Evolutionary conservation across 2,888 invertebrate genomes (phyloP).

Genomic region (Pammene aurita): DNA sequence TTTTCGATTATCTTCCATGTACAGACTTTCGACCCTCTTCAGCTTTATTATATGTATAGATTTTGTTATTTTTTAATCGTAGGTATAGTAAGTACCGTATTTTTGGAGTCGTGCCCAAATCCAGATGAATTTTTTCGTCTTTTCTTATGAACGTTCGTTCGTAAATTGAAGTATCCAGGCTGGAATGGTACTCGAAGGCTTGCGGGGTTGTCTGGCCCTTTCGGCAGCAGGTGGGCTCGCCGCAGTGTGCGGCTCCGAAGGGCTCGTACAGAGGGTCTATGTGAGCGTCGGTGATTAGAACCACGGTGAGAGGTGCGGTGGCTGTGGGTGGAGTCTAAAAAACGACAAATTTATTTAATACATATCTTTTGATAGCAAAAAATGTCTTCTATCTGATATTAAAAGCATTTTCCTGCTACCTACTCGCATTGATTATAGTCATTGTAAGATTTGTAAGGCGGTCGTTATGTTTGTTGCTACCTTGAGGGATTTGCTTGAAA

Average conservation of each 20-base stretch:
- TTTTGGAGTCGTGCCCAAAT: slow-evolving; percentile 56
- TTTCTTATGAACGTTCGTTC: slow-evolving; percentile 55
- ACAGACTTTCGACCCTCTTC: no score
- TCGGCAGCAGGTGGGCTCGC: slow-evolving; percentile 91
- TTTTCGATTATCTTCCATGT: no score
- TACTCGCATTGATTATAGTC: no score
- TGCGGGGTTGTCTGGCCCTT: slow-evolving; percentile 77
- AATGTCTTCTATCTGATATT: no score
- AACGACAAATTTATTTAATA: slow-evolving; percentile 20
- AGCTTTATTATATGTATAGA: no score
- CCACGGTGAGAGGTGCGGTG: slow-evolving; percentile 73
- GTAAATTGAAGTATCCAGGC: slow-evolving; percentile 56
- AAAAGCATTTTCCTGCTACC: no score
- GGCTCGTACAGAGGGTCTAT: slow-evolving; percentile 89
- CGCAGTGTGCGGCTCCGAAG: slow-evolving; percentile 87
- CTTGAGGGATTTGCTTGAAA: no score
- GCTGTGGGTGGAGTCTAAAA: slow-evolving; percentile 51
- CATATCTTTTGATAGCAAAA: no score
- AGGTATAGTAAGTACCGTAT: slow-evolving; percentile 42
- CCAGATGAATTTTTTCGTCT: slow-evolving; percentile 54
- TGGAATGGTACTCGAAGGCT: slow-evolving; percentile 47
- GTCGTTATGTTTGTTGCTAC: no score
- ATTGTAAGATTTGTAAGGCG: no score
- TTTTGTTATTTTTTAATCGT: no score
- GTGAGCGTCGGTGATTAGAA: slow-evolving; percentile 91